Conservation (phyloP, 2,888 invertebrate species). For the Patella pellucida region DNA sequence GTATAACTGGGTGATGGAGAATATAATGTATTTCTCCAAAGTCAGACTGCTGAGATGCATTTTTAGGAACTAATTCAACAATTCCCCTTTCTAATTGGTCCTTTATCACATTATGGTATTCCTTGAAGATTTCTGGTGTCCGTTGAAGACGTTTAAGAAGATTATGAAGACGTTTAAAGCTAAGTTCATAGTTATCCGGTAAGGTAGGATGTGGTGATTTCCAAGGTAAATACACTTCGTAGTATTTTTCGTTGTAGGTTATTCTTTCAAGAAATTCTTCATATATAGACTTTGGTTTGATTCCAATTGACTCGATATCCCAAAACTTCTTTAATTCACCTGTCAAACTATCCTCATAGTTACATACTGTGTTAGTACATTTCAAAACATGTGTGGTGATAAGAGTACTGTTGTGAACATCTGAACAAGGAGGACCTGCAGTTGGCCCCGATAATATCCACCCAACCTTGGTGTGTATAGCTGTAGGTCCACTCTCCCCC, state of each 20-base stretch:
- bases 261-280: background rate
- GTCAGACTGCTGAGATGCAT: background rate
- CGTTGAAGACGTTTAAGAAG: background rate
- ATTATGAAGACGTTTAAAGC: background rate
- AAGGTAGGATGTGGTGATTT: background rate
- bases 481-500: background rate
- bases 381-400: background rate
- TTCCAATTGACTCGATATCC: background rate
- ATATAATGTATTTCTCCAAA: background rate
- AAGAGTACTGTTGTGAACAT: background rate
- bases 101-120: background rate
- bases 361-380: background rate
- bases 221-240: background rate
- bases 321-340: background rate
- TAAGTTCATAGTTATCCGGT: background rate
- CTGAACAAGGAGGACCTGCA: background rate
- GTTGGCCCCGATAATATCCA: background rate
- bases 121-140: background rate
- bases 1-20: background rate
- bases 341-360: background rate
- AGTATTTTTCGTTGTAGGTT: background rate
- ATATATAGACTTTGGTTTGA: background rate
- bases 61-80: background rate
- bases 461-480: background rate
- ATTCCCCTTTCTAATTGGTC: background rate